Base-by-base conservation (phyloP, 1,140 invertebrate species). In the Papilio polytes region DNA sequence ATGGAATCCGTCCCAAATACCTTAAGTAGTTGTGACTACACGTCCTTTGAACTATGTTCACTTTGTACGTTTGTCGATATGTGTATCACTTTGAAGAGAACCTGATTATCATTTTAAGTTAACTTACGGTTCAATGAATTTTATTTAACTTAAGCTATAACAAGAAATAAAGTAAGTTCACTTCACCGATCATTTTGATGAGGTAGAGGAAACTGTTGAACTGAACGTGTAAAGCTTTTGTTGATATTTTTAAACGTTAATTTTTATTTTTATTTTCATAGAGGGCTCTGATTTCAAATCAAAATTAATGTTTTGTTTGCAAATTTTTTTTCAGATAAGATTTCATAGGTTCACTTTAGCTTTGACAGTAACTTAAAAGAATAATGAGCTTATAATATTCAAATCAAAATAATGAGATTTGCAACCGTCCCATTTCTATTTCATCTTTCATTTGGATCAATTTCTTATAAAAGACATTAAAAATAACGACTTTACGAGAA, bases 1-100 rank as follows among this genome's bases (percentile, higher is more conserved):
- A 70, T 70, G 63, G 63, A 70, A 70, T 31, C 63, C 12, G 63
- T 31, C 63, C 63, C 26, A 70, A 70, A 70, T 70, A 70, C 26
- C 63, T 31, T 31, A 31, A 70, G 63, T 70, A 70, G 26, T 70
- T 70, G 63, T 70, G 63, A 70, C 10, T 63, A 63, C 9, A 63
- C 63, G 22, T 31, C 63, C 63, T 70, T 70, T 70, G 63, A 70
- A 70, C 63, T 70, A 31, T 31, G 26, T 70, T 36, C 59, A 63
- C 59, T 31, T 15, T 31, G 22, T 70, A 31, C 36, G 15, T 70
- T 31, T 13, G 63, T 31, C 26, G 63, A 70, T 36, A 70, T 70
- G 63, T 66, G 10, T 66, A 70, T 31, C 22, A 70, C 26, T 36
- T 70, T 31, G 15, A 31, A 63, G 59, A 7, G 12, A 6, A 59